These are phyloP conservation scores for Pandemis cinnamomeana DNA, from an alignment of 2,888 invertebrate genomes.

Conservation along the genomic window DNA sequence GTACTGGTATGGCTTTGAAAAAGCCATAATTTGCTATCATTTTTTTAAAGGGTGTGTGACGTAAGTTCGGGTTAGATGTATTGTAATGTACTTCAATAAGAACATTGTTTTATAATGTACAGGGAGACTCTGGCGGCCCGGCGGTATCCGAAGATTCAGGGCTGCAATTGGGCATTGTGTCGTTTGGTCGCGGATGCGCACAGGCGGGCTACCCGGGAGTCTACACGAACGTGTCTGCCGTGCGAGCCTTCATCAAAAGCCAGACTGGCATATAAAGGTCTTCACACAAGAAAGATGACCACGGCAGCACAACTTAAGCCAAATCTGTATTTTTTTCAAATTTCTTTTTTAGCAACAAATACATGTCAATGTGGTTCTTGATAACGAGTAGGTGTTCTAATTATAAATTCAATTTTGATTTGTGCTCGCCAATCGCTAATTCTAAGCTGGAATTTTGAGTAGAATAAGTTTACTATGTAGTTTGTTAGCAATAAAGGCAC, in stretches of 20 bases:
- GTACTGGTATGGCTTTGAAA: no score
- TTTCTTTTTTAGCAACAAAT: background rate
- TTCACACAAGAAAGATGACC: background rate
- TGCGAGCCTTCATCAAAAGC: conserved; percentile 52
- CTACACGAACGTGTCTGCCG: conserved; percentile 55
- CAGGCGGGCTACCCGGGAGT: conserved; percentile 60
- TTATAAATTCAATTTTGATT: background rate
- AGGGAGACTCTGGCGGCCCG: conserved; percentile 73
- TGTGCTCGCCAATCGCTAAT: background rate
- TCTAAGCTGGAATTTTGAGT: no score
- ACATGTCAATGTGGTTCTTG: background rate
- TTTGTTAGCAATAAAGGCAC: conserved; percentile 50
- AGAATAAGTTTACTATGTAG: background rate
- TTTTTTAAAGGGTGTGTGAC: no score
- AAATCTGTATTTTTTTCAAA: background rate
- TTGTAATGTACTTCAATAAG: no score
- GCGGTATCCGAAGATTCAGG: conserved; percentile 50
- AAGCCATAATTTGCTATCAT: no score
- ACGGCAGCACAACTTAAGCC: background rate
- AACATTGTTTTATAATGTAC: background rate
- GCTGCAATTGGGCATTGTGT: conserved; percentile 56
- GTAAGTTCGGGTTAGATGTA: no score
- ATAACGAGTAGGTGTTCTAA: no score
- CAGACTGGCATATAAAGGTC: conserved; percentile 47
- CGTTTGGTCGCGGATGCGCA: conserved; percentile 63